A percentile compares a stretch with the other conserved stretches of the same genome.
phyloP scores from a whole-genome alignment of 2,113 vertebrate species.

The Cebus imitator region DNA sequence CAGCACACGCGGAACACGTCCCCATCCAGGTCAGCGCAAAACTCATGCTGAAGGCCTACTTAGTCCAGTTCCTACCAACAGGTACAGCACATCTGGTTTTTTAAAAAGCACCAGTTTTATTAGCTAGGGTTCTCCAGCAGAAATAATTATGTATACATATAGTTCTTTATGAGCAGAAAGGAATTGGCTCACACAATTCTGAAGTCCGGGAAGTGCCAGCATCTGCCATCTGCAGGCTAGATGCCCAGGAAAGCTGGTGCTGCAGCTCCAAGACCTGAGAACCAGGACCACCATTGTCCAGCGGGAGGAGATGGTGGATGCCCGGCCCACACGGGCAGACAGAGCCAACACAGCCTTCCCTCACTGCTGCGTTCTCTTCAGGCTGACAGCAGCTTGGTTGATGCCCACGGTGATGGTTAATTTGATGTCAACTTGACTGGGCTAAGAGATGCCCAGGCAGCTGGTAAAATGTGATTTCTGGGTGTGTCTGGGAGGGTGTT shows the following conservation, averaged over 20 bases:
- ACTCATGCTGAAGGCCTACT: background rate
- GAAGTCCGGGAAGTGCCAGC: background rate
- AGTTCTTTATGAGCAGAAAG: background rate
- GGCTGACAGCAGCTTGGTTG: background rate
- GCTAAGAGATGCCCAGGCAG: background rate
- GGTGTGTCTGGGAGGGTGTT: background rate
- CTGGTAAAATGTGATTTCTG: background rate
- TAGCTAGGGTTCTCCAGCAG: background rate
- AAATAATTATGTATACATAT: too few species aligned
- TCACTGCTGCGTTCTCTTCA: too few species aligned
- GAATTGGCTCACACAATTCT: background rate
- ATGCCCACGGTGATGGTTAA: background rate
- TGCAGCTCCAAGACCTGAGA: background rate
- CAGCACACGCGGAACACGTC: too few species aligned
- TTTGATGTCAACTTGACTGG: background rate
- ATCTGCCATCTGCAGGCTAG: too few species aligned
- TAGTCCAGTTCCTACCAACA: too few species aligned
- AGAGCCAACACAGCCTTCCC: background rate
- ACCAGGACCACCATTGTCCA: background rate
- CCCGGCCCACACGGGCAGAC: accelerated
- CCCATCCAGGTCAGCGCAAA: too few species aligned
- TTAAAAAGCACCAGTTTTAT: accelerated
- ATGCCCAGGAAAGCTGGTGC: too few species aligned
- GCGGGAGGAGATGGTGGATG: background rate
- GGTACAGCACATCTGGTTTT: background rate